Evolutionary conservation across 2,113 vertebrate genomes (phyloP).

Genomic region (Sorex araneus): DNA sequence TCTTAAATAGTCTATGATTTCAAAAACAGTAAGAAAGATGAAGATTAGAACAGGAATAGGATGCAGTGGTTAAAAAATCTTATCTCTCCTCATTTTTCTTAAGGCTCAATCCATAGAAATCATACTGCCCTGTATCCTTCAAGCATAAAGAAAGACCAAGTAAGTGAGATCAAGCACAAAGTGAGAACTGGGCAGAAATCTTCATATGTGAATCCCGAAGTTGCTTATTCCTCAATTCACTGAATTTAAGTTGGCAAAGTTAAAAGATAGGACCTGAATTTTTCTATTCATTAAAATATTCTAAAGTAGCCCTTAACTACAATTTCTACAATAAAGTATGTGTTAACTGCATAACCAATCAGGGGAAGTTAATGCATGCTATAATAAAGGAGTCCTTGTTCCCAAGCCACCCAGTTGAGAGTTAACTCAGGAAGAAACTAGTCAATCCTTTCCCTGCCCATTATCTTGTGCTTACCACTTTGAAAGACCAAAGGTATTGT

Average conservation of each 20-base stretch:
- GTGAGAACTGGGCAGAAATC: background rate
- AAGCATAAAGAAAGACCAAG: background rate
- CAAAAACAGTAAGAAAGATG: background rate
- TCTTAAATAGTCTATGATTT: constrained; percentile 41
- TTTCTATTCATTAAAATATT: constrained; percentile 38
- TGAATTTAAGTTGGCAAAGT: constrained; percentile 3
- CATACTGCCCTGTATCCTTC: background rate
- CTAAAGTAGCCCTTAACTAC: background rate
- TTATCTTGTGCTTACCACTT: too few species aligned
- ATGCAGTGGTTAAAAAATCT: background rate
- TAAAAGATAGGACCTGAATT: background rate
- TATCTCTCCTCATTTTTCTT: background rate
- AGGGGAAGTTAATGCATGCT: too few species aligned
- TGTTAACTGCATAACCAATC: background rate
- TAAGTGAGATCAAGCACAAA: background rate
- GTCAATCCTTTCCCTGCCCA: too few species aligned
- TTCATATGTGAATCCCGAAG: constrained; percentile 9
- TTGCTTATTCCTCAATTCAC: background rate
- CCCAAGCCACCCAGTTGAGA: too few species aligned
- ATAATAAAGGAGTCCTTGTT: too few species aligned
- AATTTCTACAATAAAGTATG: background rate
- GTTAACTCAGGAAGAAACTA: too few species aligned
- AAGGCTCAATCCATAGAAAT: constrained; percentile 46
- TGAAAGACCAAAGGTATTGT: too few species aligned
- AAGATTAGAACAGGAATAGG: background rate